A percentile compares a stretch with the other conserved stretches of the same genome.
These are phyloP conservation scores for Ochotona curzoniae DNA, from an alignment of 2,113 vertebrate genomes.

Conservation along the genomic window DNA sequence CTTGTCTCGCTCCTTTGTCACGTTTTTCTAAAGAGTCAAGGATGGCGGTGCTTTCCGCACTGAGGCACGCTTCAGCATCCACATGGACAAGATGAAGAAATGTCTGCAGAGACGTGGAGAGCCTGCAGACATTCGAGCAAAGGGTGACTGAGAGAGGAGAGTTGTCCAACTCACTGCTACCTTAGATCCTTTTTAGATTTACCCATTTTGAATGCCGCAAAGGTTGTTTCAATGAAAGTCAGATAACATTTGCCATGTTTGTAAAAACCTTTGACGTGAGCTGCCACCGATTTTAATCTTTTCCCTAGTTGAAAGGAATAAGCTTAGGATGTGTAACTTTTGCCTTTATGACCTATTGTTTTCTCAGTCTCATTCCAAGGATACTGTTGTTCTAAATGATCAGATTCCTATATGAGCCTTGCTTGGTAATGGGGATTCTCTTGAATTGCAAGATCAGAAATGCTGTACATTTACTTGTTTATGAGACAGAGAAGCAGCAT, in stretches of 20 bases:
- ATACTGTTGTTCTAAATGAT: not conserved
- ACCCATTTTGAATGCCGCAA: not conserved
- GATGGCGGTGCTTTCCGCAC: conserved; percentile 56
- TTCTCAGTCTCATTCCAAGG: not conserved
- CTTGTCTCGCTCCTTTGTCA: not conserved
- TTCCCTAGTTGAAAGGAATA: conserved; percentile 36
- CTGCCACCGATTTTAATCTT: conserved; percentile 1
- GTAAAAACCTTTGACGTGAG: not conserved
- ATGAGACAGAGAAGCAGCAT: no score
- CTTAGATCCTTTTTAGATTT: not conserved
- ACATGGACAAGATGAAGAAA: not conserved
- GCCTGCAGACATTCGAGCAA: not conserved
- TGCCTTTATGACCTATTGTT: not conserved
- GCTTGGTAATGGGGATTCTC: not conserved
- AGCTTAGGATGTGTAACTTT: not conserved
- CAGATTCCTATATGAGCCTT: not conserved
- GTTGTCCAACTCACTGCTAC: not conserved
- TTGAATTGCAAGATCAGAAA: not conserved
- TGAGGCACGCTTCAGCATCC: not conserved
- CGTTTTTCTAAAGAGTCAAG: not conserved
- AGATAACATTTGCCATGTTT: not conserved
- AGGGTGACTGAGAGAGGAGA: no score
- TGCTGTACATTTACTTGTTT: no score
- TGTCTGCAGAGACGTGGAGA: not conserved
- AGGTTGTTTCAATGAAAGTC: not conserved